These are phyloP conservation scores for Scotopteryx bipunctaria DNA, from an alignment of 2,888 invertebrate species.

Conservation along the genomic window DNA sequence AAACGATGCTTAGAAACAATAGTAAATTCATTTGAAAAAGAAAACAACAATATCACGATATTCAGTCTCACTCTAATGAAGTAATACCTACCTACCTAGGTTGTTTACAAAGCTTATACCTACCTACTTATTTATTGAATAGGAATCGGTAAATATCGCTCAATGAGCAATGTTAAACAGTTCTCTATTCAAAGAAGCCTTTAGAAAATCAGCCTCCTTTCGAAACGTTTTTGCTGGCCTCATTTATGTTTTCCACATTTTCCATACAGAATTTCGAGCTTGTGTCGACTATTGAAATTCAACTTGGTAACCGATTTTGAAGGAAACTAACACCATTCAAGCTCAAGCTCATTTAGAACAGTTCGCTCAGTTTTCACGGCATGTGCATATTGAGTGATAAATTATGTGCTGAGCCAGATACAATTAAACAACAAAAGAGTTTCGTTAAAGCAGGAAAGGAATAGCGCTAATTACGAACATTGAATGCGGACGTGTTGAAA, in stretches of 20 bases:
- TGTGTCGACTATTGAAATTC: slow-evolving; percentile 70
- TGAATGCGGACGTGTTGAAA: no score
- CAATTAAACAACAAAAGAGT: no score
- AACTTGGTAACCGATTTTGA: slow-evolving; percentile 66
- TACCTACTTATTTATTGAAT: slow-evolving; percentile 70
- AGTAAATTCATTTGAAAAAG: background rate
- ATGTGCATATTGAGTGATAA: no score
- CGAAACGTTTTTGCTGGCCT: slow-evolving; percentile 67
- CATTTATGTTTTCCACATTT: slow-evolving; percentile 78
- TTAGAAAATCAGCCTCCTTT: slow-evolving; percentile 79
- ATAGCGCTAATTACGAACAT: no score
- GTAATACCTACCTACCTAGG: slow-evolving; percentile 5
- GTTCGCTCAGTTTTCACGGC: background rate
- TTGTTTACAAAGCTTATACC: slow-evolving; percentile 51
- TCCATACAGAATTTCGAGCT: slow-evolving; percentile 72
- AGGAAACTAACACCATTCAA: slow-evolving; percentile 76
- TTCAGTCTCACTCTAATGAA: background rate
- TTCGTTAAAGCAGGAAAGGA: no score
- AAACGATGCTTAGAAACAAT: no score
- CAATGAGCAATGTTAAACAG: slow-evolving; percentile 79
- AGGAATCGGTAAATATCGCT: slow-evolving; percentile 74
- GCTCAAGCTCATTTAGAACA: no score
- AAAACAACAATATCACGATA: background rate
- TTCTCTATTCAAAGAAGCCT: slow-evolving; percentile 77
- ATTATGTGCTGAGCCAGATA: no score